Base-by-base conservation (phyloP, 2,888 invertebrate genomes). In the Arenicola marina region DNA sequence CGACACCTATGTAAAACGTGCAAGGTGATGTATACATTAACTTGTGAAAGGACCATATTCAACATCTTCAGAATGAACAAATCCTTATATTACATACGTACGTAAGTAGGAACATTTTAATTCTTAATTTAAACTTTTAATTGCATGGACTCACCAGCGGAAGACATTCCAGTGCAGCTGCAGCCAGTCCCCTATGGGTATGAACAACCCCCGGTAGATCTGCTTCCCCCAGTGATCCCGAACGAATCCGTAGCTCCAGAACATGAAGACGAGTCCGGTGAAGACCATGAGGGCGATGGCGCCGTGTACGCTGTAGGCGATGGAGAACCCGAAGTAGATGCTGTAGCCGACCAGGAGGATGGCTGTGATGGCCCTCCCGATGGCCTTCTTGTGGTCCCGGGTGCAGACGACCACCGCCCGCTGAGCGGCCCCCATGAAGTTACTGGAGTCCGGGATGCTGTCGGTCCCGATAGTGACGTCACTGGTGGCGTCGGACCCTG, bases 281-380 rank as follows among this genome's bases (percentile, higher is more conserved):
- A 71, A 38, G 18, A 66, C 65, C 18, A 70, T 66, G 15, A 68
- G 56, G 7, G 67, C 61, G 7, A 46, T 61, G 31, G 71, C 66
- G 21, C 44, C 29, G 26, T 63, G 34, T n/a, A 63, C 38, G 46
- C 58, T 60, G 58, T 68, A 63, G 26, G 26, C 45, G 44, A 71
- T 62, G 31, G 71, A 69, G 51, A 68, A 70, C 24, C 44, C 59
- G 34, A 71, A 61, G 56, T 71, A 71, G 43, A 70, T 55, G 24
- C 59, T 54, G 60, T 68, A 71, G 33, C 53, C 61, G n/a, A 59
- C 51, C 18, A 65, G 34, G 4, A 56, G 34, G 2, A 66, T 46
- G 26, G 57, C n/a, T 18, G 38, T 18, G n/a, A 65, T 3, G 1
- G 55, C 4, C 46, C 24, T 53, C 53, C 53, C 28, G 26, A 48